These are phyloP conservation scores for Protula sp. DNA, from an alignment of 2,888 invertebrate species.

Conservation along the genomic window DNA sequence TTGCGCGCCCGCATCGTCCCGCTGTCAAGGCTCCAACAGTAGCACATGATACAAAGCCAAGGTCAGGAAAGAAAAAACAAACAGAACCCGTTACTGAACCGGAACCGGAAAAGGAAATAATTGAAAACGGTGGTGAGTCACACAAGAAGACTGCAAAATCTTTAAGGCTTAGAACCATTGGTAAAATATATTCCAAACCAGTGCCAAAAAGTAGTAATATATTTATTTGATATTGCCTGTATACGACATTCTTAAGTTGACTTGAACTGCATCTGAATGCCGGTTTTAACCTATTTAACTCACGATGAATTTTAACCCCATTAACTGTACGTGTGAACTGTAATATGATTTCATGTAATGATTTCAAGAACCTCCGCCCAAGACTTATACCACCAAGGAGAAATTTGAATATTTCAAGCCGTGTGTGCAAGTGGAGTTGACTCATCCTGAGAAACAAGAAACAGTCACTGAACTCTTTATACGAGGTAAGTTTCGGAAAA, in stretches of 20 bases:
- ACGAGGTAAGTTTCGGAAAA: too few relatives aligned
- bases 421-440: slow-evolving; percentile 50
- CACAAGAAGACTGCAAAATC: too few relatives aligned
- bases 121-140: slow-evolving; percentile 17
- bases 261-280: too few relatives aligned
- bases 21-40: slow-evolving; percentile 26
- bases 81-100: slow-evolving; percentile 31
- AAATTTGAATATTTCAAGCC: slow-evolving; percentile 52
- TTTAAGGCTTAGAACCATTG: too few relatives aligned
- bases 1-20: slow-evolving; percentile 40
- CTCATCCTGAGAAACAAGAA: slow-evolving; percentile 50
- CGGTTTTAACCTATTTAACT: too few relatives aligned
- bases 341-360: too few relatives aligned
- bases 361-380: slow-evolving; percentile 43
- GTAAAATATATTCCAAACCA: too few relatives aligned
- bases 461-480: slow-evolving; percentile 49
- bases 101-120: slow-evolving; percentile 35
- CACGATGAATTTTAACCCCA: too few relatives aligned
- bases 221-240: too few relatives aligned
- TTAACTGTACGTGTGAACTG: too few relatives aligned
- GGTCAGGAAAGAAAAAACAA: slow-evolving; percentile 31
- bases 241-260: too few relatives aligned
- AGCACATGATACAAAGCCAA: slow-evolving; percentile 35
- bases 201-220: too few relatives aligned
- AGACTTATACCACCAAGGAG: slow-evolving; percentile 46